Percentiles rank a stretch among this genome's conserved stretches.
Conservation (phyloP, 2,797 vertebrate species). For the Fistularia tabacaria region DNA sequence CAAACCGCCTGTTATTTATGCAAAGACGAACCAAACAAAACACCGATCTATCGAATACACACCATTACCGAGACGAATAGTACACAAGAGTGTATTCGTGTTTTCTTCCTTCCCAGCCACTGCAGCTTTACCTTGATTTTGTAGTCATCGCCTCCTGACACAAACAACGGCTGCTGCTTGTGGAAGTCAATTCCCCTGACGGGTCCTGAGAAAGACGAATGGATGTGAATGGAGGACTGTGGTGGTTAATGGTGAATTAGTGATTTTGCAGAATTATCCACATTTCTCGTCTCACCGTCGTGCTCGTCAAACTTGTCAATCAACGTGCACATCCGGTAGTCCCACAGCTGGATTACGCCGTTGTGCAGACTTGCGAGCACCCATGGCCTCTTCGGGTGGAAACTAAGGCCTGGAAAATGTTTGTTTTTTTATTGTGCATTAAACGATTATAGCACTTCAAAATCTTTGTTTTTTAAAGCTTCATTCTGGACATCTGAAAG, state of each 20-base stretch:
- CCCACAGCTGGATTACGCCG: conserved; percentile 96
- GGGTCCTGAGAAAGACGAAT: conserved; percentile 73
- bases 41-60: too few relatives aligned
- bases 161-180: conserved; percentile 96
- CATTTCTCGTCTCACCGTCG: conserved; percentile 75
- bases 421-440: too few relatives aligned
- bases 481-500: too few relatives aligned
- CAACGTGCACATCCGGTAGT: conserved; percentile 96
- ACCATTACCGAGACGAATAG: too few relatives aligned
- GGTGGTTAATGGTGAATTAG: not conserved
- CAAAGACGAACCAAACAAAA: too few relatives aligned
- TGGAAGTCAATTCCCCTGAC: conserved; percentile 97
- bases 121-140: conserved; percentile 87
- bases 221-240: too few relatives aligned
- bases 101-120: too few relatives aligned
- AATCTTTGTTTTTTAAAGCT: too few relatives aligned
- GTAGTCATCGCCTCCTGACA: conserved; percentile 96
- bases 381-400: conserved; percentile 95
- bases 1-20: too few relatives aligned
- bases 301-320: conserved; percentile 98
- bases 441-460: too few relatives aligned
- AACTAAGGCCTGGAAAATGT: conserved; percentile 83
- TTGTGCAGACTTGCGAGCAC: conserved; percentile 95
- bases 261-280: not conserved
- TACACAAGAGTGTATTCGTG: too few relatives aligned